Evolutionary conservation across 2,797 vertebrate species (phyloP).

Genomic region (Peromyscus melanophrys): DNA sequence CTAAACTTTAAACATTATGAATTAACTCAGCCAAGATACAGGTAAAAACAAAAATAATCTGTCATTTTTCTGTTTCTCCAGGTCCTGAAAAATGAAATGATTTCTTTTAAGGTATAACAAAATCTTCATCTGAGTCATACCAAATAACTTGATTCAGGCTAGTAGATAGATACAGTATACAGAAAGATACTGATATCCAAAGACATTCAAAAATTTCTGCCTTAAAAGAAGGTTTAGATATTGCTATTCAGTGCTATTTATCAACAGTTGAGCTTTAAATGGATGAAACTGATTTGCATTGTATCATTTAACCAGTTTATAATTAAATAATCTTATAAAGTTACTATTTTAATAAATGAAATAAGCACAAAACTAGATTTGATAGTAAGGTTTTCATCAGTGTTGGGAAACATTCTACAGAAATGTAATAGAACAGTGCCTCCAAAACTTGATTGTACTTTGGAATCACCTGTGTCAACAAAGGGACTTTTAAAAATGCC

Average conservation of each 20-base stretch:
- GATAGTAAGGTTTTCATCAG: not conserved
- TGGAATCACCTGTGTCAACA: not conserved
- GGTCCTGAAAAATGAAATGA: slow-evolving; percentile 37
- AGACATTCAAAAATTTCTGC: slow-evolving; percentile 69
- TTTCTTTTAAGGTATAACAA: slow-evolving; percentile 57
- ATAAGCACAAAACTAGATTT: slow-evolving; percentile 46
- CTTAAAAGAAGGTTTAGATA: slow-evolving; percentile 71
- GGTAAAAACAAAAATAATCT: slow-evolving; percentile 31
- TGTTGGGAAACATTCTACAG: not conserved
- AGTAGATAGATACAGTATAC: not conserved
- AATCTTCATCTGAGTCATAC: slow-evolving; percentile 72
- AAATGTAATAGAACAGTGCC: not conserved
- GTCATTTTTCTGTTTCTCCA: not conserved
- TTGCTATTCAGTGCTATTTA: slow-evolving; percentile 66
- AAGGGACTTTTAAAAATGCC: not conserved
- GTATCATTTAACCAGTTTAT: slow-evolving; percentile 35
- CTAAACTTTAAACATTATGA: not conserved
- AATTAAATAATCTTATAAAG: slow-evolving; percentile 45
- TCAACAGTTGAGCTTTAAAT: slow-evolving; percentile 63
- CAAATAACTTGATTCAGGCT: slow-evolving; percentile 68
- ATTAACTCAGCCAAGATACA: not conserved
- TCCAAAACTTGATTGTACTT: not conserved
- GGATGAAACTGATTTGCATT: slow-evolving; percentile 37
- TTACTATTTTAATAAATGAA: slow-evolving; percentile 56
- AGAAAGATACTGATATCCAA: not conserved